These are phyloP conservation scores for Lagodon rhomboides DNA, from an alignment of 2,797 vertebrate genomes.

Conservation along the genomic window DNA sequence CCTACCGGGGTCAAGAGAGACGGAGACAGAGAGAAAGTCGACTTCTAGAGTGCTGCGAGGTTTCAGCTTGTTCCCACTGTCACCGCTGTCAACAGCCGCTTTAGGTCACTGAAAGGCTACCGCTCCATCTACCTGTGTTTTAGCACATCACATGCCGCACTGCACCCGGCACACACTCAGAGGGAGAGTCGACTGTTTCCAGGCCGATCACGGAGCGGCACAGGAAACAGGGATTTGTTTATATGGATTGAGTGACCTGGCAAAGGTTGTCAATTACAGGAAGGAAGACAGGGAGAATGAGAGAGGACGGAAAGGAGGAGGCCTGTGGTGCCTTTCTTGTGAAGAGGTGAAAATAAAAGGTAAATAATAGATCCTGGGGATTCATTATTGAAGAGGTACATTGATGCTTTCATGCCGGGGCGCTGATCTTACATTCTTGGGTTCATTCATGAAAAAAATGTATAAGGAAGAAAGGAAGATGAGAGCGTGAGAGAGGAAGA, in stretches of 20 bases:
- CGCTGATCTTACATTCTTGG: constrained; percentile 65
- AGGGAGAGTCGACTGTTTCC: constrained; percentile 20
- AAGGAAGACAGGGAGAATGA: constrained; percentile 29
- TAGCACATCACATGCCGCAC: constrained; percentile 74
- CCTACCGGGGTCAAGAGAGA: constrained; percentile 16
- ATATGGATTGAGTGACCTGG: constrained; percentile 65
- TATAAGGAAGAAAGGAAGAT: constrained; percentile 8
- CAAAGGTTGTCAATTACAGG: constrained; percentile 71
- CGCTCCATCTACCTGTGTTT: constrained; percentile 78
- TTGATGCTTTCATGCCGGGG: constrained; percentile 83
- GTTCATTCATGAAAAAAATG: constrained; percentile 85
- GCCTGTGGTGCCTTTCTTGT: constrained; percentile 52
- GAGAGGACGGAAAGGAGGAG: constrained; percentile 13
- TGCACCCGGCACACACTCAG: constrained; percentile 49
- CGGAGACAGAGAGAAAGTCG: constrained; percentile 34
- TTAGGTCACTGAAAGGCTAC: constrained; percentile 77
- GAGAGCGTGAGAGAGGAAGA: constrained; percentile 19
- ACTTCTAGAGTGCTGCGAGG: constrained; percentile 51
- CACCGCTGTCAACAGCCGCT: constrained; percentile 64
- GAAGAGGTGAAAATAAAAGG: constrained; percentile 73
- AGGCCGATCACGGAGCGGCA: constrained; percentile 38
- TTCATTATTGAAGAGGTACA: constrained; percentile 85
- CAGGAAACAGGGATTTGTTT: constrained; percentile 63
- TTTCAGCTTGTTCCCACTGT: constrained; percentile 60
- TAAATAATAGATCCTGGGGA: constrained; percentile 83